These are phyloP conservation scores for Oryzias curvinotus DNA, from an alignment of 2,113 vertebrate genomes.

Conservation along the genomic window DNA sequence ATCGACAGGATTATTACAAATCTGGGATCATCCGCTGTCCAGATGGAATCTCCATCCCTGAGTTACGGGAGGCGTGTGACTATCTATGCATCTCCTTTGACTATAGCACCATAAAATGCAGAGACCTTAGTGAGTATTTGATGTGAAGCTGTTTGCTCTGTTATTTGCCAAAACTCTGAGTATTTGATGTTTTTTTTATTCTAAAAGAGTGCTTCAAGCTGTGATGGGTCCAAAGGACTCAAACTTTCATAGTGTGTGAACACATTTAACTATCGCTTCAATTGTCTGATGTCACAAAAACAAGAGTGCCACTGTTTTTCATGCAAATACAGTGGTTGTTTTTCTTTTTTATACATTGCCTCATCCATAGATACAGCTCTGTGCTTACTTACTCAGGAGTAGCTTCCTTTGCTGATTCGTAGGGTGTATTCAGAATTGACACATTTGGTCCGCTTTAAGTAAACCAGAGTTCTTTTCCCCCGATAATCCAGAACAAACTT, in stretches of 20 bases:
- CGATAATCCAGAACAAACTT: too few relatives aligned
- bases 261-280: background rate
- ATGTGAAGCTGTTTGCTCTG: background rate
- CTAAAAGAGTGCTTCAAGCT: background rate
- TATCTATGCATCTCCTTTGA: slow-evolving; percentile 99
- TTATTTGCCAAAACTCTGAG: background rate
- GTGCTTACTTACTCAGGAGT: background rate
- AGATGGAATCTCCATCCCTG: slow-evolving; percentile 99
- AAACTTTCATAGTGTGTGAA: background rate
- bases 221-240: background rate
- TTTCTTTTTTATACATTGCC: background rate
- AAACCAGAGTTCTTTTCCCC: too few relatives aligned
- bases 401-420: too few relatives aligned
- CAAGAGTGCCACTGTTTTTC: background rate
- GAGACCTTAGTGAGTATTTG: slow-evolving; percentile 95
- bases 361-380: background rate
- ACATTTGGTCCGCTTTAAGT: too few relatives aligned
- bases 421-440: too few relatives aligned
- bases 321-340: background rate
- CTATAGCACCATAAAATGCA: slow-evolving; percentile 99
- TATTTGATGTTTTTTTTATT: background rate
- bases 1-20: slow-evolving; percentile 96
- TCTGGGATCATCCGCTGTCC: slow-evolving; percentile 98
- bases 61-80: slow-evolving; percentile 95
- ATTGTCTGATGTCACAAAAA: background rate